Conservation (phyloP, 2,888 invertebrate species). For the Macroteleia sp. region DNA sequence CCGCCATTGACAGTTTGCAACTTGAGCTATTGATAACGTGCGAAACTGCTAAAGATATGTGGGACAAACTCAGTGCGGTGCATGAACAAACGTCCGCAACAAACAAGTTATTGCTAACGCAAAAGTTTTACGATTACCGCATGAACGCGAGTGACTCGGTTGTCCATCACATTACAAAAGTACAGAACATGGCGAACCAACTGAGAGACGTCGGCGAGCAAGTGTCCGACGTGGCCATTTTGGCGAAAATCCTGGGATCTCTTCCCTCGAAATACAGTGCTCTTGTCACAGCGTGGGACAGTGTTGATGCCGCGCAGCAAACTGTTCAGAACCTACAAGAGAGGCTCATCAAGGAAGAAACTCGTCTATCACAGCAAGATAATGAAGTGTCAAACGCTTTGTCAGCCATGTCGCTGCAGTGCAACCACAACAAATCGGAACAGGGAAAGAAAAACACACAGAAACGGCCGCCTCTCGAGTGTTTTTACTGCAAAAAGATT, state of each 20-base stretch:
- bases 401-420: neutral
- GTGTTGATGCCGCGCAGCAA: conserved; percentile 51
- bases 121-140: conserved; percentile 61
- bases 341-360: conserved; percentile 14
- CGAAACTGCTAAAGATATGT: conserved; percentile 47
- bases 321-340: conserved; percentile 60
- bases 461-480: no score
- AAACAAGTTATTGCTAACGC: no score
- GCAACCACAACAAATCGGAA: neutral
- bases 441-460: neutral
- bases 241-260: conserved; percentile 66
- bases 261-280: conserved; percentile 57
- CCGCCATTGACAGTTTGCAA: conserved; percentile 48
- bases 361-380: neutral
- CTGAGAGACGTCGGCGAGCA: no score
- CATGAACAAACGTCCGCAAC: conserved; percentile 67
- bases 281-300: conserved; percentile 15
- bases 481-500: neutral
- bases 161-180: conserved; percentile 71
- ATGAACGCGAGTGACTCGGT: conserved; percentile 66
- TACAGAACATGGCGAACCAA: no score
- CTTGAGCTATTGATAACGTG: conserved; percentile 45
- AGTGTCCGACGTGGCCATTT: conserved; percentile 54
- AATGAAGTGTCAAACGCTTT: neutral
- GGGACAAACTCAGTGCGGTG: conserved; percentile 49